Base-by-base conservation (phyloP, 2,113 vertebrate species). In the Cynopterus brachyotis region DNA sequence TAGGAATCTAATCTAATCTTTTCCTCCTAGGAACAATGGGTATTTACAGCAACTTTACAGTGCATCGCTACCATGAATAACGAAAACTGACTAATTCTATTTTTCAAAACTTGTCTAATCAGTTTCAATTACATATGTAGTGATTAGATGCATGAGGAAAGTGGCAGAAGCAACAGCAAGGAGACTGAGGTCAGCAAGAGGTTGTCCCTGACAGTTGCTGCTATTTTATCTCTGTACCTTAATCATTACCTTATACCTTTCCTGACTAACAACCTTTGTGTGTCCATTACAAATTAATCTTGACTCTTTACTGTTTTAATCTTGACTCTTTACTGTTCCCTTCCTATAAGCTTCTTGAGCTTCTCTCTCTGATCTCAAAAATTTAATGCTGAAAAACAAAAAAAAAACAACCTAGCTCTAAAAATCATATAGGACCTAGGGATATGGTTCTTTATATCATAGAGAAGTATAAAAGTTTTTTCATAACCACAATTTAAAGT, bases 81-180 rank as follows among this genome's bases (percentile, higher is more conserved):
- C 59, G 26, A 81, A 92, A 81, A 92, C 0, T 19, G 42, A 67
- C 57, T 55, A 57, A 28, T 47, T 80, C 30, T 75, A 57, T 17
- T 87, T 86, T 87, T 60, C 50, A 94, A 79, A 90, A 81, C 40
- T 45, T 50, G 47, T 75, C 40, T 90, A 59, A 93, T 69, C 78
- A 66, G 60, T 26, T 89, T 83, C 62, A 59, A 62, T 83, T 73
- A 91, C 17, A 67, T 62, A 72, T 1, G 4, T 72, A 50, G 59
- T 45, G 30, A n/a, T 59, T 9, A 94, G 26, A 11, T 59, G 26
- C 30, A 69, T 11, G 20, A 76, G 32, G 2, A 75, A 94, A 80
- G 22, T n/a, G 35, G 24, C 9, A 88, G 32, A 88, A 82, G 13
- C 59, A 94, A 87, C 3, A 81, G 30, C 42, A 59, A 64, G 35